phyloP scores from a whole-genome alignment of 2,888 invertebrate species.

The Pardosa pseudoannulata region DNA sequence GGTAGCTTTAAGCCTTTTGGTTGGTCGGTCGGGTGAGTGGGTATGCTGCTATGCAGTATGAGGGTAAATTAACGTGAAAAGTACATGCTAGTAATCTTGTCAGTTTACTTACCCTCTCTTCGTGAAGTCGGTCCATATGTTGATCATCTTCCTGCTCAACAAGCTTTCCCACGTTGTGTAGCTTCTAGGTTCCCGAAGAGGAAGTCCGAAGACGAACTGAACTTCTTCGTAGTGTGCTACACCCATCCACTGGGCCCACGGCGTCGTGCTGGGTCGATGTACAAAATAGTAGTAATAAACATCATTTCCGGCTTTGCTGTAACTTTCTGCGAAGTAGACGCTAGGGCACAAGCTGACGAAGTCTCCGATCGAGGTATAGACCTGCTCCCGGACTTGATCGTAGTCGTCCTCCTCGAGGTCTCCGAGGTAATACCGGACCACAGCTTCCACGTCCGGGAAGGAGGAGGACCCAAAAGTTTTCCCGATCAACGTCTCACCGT shows the following conservation, averaged over 20 bases:
- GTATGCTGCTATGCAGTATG: too few relatives aligned
- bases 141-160: slow-evolving; percentile 16
- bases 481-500: background rate
- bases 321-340: slow-evolving; percentile 56
- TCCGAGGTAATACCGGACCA: slow-evolving; percentile 9
- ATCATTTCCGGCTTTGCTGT: slow-evolving; percentile 18
- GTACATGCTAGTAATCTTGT: too few relatives aligned
- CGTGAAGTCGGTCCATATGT: slow-evolving; percentile 26
- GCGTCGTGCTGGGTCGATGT: slow-evolving; percentile 52
- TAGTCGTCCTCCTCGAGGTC: background rate
- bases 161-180: background rate
- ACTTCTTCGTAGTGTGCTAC: slow-evolving; percentile 57
- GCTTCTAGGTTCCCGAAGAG: background rate
- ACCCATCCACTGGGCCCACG: slow-evolving; percentile 63
- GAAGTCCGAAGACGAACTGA: slow-evolving; percentile 61
- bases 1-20: too few relatives aligned
- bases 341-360: slow-evolving; percentile 46
- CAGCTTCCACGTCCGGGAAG: background rate
- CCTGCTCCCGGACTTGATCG: slow-evolving; percentile 12
- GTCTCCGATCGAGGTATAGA: slow-evolving; percentile 38
- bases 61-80: too few relatives aligned
- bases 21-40: too few relatives aligned
- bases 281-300: slow-evolving; percentile 59
- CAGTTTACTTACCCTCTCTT: slow-evolving; percentile 41
- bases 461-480: background rate